Conservation (phyloP, 2,113 vertebrate genomes). For the Spea multiplicata region DNA sequence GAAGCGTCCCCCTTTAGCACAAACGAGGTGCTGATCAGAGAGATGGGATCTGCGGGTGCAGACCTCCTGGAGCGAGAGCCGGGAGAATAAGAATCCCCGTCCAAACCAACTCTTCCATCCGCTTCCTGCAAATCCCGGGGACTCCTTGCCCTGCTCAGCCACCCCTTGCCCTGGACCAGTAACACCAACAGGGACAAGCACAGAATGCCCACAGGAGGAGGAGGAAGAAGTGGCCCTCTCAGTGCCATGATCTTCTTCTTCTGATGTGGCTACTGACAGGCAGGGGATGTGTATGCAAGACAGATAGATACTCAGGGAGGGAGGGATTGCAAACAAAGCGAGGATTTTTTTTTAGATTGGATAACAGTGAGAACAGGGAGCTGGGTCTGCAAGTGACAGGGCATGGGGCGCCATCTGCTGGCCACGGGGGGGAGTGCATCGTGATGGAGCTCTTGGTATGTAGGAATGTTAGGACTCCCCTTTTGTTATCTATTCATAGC, state of each 20-base stretch:
- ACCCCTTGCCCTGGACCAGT: slow-evolving; percentile 35
- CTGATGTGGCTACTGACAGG: slow-evolving; percentile 43
- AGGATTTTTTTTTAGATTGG: slow-evolving; percentile 33
- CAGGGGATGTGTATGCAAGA: slow-evolving; percentile 39
- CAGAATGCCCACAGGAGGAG: slow-evolving; percentile 28
- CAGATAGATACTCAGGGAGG: slow-evolving; percentile 39
- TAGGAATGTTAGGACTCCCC: too few species aligned
- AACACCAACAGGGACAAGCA: slow-evolving; percentile 35
- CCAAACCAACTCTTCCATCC: slow-evolving; percentile 9
- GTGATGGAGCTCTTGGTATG: too few species aligned
- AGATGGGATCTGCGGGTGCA: slow-evolving; percentile 13
- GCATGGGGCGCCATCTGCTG: slow-evolving; percentile 27
- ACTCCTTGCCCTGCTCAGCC: slow-evolving; percentile 16
- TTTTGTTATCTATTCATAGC: too few species aligned
- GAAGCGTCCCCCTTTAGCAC: slow-evolving; percentile 93
- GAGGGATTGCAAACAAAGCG: slow-evolving; percentile 48
- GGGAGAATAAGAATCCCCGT: slow-evolving; percentile 5
- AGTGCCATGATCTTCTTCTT: slow-evolving; percentile 45
- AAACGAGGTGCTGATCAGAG: slow-evolving; percentile 85
- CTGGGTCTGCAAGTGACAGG: neutral
- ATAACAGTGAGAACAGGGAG: slow-evolving; percentile 7
- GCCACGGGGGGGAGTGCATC: neutral
- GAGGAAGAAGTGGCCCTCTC: slow-evolving; percentile 35
- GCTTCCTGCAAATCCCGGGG: slow-evolving; percentile 13
- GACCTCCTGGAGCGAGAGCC: slow-evolving; percentile 21